Evolutionary conservation across 2,888 invertebrate genomes (phyloP).

Genomic region (Diplolepis rosae): DNA sequence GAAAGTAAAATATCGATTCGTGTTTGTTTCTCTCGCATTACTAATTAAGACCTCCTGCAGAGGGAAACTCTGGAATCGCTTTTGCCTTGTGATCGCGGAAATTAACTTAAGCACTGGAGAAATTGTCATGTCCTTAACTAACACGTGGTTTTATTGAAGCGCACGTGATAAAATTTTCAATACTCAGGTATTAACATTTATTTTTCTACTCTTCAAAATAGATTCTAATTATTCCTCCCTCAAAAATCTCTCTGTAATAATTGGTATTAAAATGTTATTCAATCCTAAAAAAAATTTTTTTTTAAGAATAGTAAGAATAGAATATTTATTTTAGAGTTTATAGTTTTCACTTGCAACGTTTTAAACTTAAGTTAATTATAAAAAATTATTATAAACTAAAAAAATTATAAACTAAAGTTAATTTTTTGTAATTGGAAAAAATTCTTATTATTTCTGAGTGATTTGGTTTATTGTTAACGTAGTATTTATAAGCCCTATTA

Average conservation of each 20-base stretch:
- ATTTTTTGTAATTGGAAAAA: no score
- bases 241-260: background rate
- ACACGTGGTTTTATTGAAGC: background rate
- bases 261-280: background rate
- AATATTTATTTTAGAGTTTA: no score
- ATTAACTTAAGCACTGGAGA: background rate
- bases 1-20: background rate
- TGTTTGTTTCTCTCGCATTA: background rate
- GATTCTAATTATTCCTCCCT: background rate
- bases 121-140: background rate
- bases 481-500: no score
- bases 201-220: background rate
- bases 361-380: no score
- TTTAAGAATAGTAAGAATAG: no score
- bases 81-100: background rate
- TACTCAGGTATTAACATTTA: no score
- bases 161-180: background rate
- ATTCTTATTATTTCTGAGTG: no score
- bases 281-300: no score
- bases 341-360: no score
- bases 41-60: background rate
- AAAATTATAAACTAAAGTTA: no score
- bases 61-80: background rate
- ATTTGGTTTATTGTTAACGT: no score
- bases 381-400: no score